phyloP scores from a whole-genome alignment of 2,888 invertebrate genomes.

The Muschampia plurimacula region DNA sequence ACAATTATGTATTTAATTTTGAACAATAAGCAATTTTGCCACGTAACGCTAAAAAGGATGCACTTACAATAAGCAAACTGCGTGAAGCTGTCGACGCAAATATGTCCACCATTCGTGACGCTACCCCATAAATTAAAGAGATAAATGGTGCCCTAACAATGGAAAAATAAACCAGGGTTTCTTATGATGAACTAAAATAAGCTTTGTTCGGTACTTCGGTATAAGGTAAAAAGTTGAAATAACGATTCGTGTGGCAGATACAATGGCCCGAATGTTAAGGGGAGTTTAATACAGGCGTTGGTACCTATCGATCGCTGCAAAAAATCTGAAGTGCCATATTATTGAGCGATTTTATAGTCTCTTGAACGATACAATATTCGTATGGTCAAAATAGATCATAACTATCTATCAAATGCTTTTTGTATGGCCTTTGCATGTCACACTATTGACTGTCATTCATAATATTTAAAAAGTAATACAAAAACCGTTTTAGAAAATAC shows the following conservation, averaged over 20 bases:
- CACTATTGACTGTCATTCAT: not conserved
- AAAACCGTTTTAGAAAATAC: not conserved
- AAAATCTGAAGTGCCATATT: conserved; percentile 62
- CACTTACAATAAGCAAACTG: conserved; percentile 61
- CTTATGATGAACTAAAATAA: conserved; percentile 78
- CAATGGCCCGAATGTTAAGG: conserved; percentile 72
- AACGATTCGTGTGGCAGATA: conserved; percentile 62
- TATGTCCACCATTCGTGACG: conserved; percentile 77
- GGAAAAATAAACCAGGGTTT: conserved; percentile 79
- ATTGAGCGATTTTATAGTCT: conserved; percentile 62
- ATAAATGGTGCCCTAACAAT: conserved; percentile 83
- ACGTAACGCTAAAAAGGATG: conserved; percentile 45
- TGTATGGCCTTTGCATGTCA: not conserved
- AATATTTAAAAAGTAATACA: not conserved
- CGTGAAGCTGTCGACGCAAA: conserved; percentile 65
- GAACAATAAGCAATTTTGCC: not conserved
- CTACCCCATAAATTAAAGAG: conserved; percentile 81
- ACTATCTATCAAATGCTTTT: conserved; percentile 8
- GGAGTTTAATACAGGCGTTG: conserved; percentile 64
- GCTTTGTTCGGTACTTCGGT: conserved; percentile 68
- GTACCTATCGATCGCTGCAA: conserved; percentile 58
- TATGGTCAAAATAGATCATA: conserved; percentile 12
- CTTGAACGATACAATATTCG: conserved; percentile 33
- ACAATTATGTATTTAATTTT: no score
- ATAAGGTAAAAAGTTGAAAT: conserved; percentile 74